Evolutionary conservation across 2,113 vertebrate species (phyloP).

Genomic region (Hippocampus barbouri): DNA sequence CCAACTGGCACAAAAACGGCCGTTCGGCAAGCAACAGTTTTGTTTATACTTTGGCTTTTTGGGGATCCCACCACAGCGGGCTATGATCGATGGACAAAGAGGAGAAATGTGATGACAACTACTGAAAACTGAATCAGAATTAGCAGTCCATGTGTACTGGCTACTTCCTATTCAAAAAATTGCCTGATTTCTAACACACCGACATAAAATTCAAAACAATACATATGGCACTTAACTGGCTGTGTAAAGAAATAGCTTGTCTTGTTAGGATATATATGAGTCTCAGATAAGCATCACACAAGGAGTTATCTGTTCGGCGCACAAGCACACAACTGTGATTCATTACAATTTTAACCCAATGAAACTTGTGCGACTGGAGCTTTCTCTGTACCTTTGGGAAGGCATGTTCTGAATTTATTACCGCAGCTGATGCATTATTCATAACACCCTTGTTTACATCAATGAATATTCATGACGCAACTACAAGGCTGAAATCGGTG

Average conservation of each 20-base stretch:
- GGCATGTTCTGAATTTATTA: conserved; percentile 69
- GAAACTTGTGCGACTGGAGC: conserved; percentile 51
- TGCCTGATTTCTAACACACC: neutral
- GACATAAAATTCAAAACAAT: neutral
- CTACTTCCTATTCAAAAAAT: neutral
- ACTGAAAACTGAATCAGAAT: too few relatives aligned
- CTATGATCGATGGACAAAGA: too few relatives aligned
- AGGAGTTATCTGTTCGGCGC: conserved; percentile 17
- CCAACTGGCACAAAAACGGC: too few relatives aligned
- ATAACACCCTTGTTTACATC: conserved; percentile 68
- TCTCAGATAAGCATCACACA: conserved; percentile 29
- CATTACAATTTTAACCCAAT: conserved; percentile 33
- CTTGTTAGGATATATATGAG: conserved; percentile 7
- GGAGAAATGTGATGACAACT: too few relatives aligned
- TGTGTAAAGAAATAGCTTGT: neutral
- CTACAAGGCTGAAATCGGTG: conserved; percentile 65
- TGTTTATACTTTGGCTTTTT: too few relatives aligned
- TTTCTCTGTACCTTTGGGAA: conserved; percentile 55
- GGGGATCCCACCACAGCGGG: too few relatives aligned
- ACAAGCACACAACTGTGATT: conserved; percentile 20
- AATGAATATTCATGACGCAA: conserved; percentile 72
- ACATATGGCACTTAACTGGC: neutral
- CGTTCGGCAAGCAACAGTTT: too few relatives aligned
- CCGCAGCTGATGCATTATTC: conserved; percentile 67
- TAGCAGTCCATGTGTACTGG: too few relatives aligned